Percentiles rank a stretch among this genome's conserved stretches.
Evolutionary conservation across 2,113 vertebrate species (phyloP).

Genomic region (Albula goreensis): DNA sequence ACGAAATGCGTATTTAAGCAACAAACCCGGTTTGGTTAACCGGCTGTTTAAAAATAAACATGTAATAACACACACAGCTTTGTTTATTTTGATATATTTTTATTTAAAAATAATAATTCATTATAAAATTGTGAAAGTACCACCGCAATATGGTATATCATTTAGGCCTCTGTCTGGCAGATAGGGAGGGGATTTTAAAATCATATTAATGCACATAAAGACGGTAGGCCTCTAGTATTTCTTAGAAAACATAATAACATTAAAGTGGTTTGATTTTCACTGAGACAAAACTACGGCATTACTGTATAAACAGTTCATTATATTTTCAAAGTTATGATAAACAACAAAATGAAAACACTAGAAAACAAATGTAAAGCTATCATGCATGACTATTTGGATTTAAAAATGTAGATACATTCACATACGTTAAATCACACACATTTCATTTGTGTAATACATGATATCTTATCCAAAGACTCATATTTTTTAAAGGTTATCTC

Average conservation of each 20-base stretch:
- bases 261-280: no score
- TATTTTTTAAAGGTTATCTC: not conserved
- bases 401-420: no score
- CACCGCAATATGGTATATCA: not conserved
- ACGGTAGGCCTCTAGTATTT: not conserved
- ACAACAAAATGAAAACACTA: no score
- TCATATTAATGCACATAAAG: not conserved
- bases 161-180: not conserved
- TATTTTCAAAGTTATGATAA: no score
- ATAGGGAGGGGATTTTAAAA: not conserved
- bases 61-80: not conserved
- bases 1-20: no score
- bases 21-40: no score
- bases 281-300: no score
- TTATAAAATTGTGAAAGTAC: not conserved
- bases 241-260: no score
- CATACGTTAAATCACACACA: not conserved
- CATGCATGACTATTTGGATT: no score
- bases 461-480: not conserved
- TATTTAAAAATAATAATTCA: not conserved
- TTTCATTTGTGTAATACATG: not conserved
- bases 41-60: no score
- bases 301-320: no score
- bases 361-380: no score
- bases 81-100: not conserved